Percentiles rank a stretch among this genome's conserved stretches.
phyloP scores from a whole-genome alignment of 2,888 invertebrate species.

The Biston betularia region DNA sequence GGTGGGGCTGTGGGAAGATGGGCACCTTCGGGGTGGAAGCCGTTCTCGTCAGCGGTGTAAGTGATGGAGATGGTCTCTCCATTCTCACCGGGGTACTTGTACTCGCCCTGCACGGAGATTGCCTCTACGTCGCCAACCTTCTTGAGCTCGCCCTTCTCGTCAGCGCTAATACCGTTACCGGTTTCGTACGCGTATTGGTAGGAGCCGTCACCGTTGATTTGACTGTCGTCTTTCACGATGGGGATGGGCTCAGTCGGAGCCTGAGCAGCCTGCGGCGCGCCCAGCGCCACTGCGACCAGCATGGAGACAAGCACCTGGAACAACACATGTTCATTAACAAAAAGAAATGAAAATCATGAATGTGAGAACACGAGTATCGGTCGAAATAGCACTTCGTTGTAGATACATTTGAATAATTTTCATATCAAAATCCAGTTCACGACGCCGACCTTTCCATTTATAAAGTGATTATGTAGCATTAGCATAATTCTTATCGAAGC shows the following conservation, averaged over 20 bases:
- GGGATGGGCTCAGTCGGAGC: slow-evolving; percentile 72
- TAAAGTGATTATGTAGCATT: slow-evolving; percentile 24
- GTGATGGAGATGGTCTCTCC: slow-evolving; percentile 87
- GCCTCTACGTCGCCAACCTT: slow-evolving; percentile 85
- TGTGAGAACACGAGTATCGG: slow-evolving; percentile 11
- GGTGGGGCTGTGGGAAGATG: slow-evolving; percentile 90
- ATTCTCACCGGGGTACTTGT: slow-evolving; percentile 88
- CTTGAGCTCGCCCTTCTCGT: slow-evolving; percentile 87
- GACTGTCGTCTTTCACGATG: slow-evolving; percentile 86
- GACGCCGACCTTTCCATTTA: slow-evolving; percentile 27
- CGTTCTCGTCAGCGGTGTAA: slow-evolving; percentile 90
- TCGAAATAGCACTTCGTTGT: slow-evolving; percentile 1
- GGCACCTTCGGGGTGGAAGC: slow-evolving; percentile 88
- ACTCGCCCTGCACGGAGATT: slow-evolving; percentile 88
- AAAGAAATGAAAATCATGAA: slow-evolving; percentile 6
- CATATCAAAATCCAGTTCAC: slow-evolving; percentile 38
- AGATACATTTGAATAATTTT: slow-evolving; percentile 45
- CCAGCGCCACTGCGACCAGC: slow-evolving; percentile 68
- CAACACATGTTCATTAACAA: slow-evolving; percentile 19
- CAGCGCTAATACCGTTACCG: slow-evolving; percentile 88
- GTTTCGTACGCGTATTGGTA: slow-evolving; percentile 88
- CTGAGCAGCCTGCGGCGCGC: slow-evolving; percentile 68
- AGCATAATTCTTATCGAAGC: slow-evolving; percentile 29
- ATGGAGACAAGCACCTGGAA: slow-evolving; percentile 73
- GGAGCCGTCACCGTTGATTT: slow-evolving; percentile 87